A percentile compares a stretch with the other conserved stretches of the same genome.
Conservation (phyloP, 1,140 invertebrate species). For the Drosophila repletoides region DNA sequence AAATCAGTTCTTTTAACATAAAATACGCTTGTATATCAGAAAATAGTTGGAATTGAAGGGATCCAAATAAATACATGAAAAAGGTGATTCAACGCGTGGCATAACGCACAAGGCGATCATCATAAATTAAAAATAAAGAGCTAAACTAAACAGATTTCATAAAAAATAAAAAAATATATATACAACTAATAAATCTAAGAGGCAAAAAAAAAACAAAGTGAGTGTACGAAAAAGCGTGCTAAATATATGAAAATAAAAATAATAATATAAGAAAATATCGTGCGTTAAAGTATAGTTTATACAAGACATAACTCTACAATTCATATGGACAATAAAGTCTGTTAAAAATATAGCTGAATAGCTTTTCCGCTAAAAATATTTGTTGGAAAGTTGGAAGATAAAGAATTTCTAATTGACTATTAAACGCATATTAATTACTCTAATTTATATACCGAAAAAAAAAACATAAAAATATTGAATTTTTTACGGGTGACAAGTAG, state of each 20-base stretch:
- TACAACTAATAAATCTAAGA: slow-evolving; percentile 14
- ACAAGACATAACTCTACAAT: not conserved
- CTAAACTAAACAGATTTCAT: slow-evolving; percentile 19
- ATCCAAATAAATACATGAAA: not conserved
- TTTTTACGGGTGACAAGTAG: slow-evolving; percentile 10
- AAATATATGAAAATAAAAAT: not conserved
- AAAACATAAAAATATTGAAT: not conserved
- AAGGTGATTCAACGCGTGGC: slow-evolving; percentile 10
- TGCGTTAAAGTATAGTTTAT: too few species aligned
- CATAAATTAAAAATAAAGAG: slow-evolving; percentile 16
- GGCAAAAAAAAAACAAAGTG: too few species aligned
- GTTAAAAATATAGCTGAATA: too few species aligned
- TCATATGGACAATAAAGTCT: too few species aligned
- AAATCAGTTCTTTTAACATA: too few species aligned
- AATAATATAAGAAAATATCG: not conserved
- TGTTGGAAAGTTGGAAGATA: not conserved
- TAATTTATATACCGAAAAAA: not conserved
- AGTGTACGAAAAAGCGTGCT: too few species aligned
- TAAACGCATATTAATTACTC: slow-evolving; percentile 24
- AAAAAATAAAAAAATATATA: slow-evolving; percentile 3
- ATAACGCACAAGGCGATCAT: not conserved
- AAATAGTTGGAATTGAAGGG: too few species aligned
- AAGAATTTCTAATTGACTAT: not conserved
- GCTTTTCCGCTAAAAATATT: too few species aligned
- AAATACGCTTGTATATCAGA: too few species aligned